Percentiles rank a stretch among this genome's conserved stretches.
phyloP scores from a whole-genome alignment of 2,888 invertebrate species.

The Cerceris rybyensis region DNA sequence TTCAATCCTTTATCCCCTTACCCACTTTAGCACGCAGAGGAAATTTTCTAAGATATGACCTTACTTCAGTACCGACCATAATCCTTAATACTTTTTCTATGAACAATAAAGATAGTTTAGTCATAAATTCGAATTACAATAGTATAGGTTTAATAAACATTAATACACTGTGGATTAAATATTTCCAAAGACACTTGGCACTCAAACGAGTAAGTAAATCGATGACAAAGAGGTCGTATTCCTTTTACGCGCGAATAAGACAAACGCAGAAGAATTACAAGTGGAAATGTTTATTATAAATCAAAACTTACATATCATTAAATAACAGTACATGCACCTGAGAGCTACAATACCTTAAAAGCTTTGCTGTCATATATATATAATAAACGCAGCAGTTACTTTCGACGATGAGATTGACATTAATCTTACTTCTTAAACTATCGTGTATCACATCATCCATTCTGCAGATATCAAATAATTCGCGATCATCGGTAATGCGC shows the following conservation, averaged over 20 bases:
- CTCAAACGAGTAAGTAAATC: no score
- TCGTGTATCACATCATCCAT: constrained; percentile 43
- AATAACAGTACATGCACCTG: constrained; percentile 78
- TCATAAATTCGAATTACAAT: no score
- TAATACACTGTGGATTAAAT: no score
- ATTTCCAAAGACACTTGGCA: no score
- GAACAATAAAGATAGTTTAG: no score
- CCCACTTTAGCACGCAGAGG: no score
- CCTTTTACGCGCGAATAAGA: neutral
- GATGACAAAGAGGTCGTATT: neutral
- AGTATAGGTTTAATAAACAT: no score
- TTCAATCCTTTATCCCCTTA: no score
- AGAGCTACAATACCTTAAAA: constrained; percentile 73
- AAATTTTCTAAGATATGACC: no score
- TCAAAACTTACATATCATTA: constrained; percentile 78
- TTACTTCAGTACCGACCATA: no score
- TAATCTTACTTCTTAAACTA: constrained; percentile 36
- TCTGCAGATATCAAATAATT: constrained; percentile 25
- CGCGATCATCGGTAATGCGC: constrained; percentile 3
- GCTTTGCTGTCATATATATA: constrained; percentile 20
- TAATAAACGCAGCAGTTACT: constrained; percentile 33
- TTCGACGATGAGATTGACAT: constrained; percentile 13
- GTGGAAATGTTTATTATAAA: constrained; percentile 81
- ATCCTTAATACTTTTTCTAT: no score
- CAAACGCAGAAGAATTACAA: constrained; percentile 64